Evolutionary conservation across 2,797 vertebrate species (phyloP), one percentile per base, ranked within the genome.

Genomic region (Channa striata): DNA sequence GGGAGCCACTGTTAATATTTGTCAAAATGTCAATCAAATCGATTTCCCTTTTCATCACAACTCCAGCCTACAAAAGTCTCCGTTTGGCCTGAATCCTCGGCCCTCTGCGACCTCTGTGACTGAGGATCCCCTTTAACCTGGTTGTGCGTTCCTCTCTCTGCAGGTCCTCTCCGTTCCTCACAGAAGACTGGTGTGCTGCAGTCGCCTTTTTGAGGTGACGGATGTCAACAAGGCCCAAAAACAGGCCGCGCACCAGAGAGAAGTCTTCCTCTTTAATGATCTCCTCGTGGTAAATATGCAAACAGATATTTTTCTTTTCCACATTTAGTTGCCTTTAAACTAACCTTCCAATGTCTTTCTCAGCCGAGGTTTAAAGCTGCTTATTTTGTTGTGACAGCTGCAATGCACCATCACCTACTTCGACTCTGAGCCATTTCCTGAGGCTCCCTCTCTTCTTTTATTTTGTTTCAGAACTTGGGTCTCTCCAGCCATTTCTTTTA

Each of bases 191-290:
- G 98, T 99, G 69, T 99, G 98, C 93, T 99, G 97, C 74, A 99
- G 98, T 90, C 97, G 98, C 50, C 94, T 99, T n/a, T 99, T 98
- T 0, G 98, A 99, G 84, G 97, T 99, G 83, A 97, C 95, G 0
- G 98, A 99, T 0, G 95, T 99, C 75, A 99, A 96, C 93, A 99
- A 98, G 86, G 94, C 97, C 57, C 98, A 99, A 87, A 99, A 99
- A 79, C 97, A 99, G 85, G 98, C 97, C 0, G 96, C 97, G 6
- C 98, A 99, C 85, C 98, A 99, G 93, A 94, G 98, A 84, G 98
- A 99, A 90, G 97, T 99, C 83, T 99, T 99, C 90, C 97, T 99
- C 80, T 99, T 99, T 93, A 99, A 99, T 2, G 98, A 99, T 92
- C 93, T 99, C 60, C 95, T 99, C 59, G 96, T 99, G 96, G 98